phyloP scores from a whole-genome alignment of 2,888 invertebrate genomes.

The Athetis lepigone region DNA sequence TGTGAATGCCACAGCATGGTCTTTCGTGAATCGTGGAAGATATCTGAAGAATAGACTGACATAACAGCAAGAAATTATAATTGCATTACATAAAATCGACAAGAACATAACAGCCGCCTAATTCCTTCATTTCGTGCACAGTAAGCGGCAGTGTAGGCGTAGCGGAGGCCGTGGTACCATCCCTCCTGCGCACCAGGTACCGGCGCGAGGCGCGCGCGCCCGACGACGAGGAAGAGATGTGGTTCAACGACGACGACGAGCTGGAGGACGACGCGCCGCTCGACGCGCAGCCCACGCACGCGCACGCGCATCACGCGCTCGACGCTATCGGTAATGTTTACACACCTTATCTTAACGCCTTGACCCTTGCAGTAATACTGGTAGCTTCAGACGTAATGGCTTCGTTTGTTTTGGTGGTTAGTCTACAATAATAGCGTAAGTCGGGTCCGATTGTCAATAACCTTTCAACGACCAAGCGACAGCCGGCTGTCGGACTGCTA shows the following conservation, averaged over 20 bases:
- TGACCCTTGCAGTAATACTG: slow-evolving; percentile 29
- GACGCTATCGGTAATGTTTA: slow-evolving; percentile 82
- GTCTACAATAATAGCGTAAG: too few relatives aligned
- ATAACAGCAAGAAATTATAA: too few relatives aligned
- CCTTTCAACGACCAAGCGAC: too few relatives aligned
- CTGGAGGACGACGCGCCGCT: slow-evolving; percentile 94
- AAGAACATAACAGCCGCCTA: slow-evolving; percentile 1
- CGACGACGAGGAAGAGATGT: slow-evolving; percentile 99
- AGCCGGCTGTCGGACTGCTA: too few relatives aligned
- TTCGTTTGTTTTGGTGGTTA: too few relatives aligned
- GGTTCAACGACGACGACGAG: slow-evolving; percentile 99
- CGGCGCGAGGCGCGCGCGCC: slow-evolving; percentile 97
- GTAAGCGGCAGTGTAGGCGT: slow-evolving; percentile 86
- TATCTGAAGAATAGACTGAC: too few relatives aligned
- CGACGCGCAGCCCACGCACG: slow-evolving; percentile 76
- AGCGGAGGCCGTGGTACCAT: slow-evolving; percentile 92
- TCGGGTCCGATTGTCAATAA: too few relatives aligned
- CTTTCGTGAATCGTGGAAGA: too few relatives aligned
- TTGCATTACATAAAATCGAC: too few relatives aligned
- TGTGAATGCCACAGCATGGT: too few relatives aligned
- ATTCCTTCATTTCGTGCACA: slow-evolving; percentile 41
- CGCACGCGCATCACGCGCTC: slow-evolving; percentile 83
- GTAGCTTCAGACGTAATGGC: too few relatives aligned
- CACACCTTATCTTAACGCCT: slow-evolving; percentile 21
- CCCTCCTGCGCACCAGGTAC: slow-evolving; percentile 95